A percentile compares a stretch with the other conserved stretches of the same genome.
phyloP scores from a whole-genome alignment of 2,797 vertebrate genomes.

The Girardinus metallicus region DNA sequence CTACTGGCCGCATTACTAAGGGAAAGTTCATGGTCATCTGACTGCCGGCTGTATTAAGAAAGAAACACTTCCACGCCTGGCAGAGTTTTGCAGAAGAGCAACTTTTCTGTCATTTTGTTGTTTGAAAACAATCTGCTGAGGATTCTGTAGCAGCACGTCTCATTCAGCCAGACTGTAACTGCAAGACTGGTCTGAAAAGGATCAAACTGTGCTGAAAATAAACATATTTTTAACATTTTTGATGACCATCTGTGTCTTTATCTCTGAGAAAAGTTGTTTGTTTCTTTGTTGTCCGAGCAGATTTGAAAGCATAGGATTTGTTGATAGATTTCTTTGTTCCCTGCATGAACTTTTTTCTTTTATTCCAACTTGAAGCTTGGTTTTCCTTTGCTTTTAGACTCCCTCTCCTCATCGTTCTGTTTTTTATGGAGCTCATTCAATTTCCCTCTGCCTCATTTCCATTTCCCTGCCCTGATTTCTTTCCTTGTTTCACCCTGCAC shows the following conservation, averaged over 20 bases:
- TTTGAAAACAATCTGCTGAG: not conserved
- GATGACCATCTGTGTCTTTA: not conserved
- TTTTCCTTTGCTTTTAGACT: not conserved
- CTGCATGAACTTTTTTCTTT: not conserved
- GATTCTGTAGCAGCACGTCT: not conserved
- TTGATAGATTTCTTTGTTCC: not conserved
- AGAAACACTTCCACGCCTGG: not conserved
- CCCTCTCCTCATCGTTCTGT: not conserved
- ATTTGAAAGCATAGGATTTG: not conserved
- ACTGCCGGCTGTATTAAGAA: not conserved
- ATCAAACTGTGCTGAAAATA: not conserved
- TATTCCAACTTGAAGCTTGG: not conserved
- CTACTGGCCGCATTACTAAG: not conserved
- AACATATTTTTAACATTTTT: not conserved
- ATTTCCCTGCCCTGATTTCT: not conserved
- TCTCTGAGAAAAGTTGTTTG: not conserved
- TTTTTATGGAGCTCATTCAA: constrained; percentile 28
- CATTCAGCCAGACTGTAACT: not conserved
- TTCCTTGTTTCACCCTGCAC: constrained; percentile 24
- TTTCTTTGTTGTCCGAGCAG: not conserved
- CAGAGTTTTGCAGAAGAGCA: not conserved
- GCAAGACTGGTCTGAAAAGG: not conserved
- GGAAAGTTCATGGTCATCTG: not conserved
- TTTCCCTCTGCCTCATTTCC: constrained; percentile 17
- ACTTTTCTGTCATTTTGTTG: not conserved